Base-by-base conservation (phyloP, 2,888 invertebrate species). In the Maniola hyperantus region DNA sequence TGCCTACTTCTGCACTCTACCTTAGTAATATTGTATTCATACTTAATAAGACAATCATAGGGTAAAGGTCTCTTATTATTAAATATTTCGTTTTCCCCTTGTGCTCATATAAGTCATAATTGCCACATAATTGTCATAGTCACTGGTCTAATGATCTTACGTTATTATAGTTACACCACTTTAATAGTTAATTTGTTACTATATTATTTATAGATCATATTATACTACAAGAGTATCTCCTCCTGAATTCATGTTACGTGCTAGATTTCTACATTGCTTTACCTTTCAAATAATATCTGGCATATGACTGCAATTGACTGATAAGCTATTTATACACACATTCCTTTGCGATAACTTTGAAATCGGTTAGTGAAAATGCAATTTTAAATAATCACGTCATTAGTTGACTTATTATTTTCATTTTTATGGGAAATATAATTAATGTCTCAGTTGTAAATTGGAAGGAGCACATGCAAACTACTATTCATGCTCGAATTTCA, bases 151-250 rank as follows among this genome's bases (percentile, higher is more conserved):
- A 20, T 39, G 61, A 20, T 51, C 20, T 67, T 63, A 65, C 59
- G 65, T 70, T 87, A 82, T 86, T 84, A 26, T 83, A 83, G 77
- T 76, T 77, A 81, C 77, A 78, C 73, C 74, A 71, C 71, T 67
- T 69, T 72, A 74, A 34, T 71, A n/a, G 71, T 76, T 82, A 83
- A 72, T 76, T 79, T 85, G 85, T 26, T 26, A 26, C 4, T 26
- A 4, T 26, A 87, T 85, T 84, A 84, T 20, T 26, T 20, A 20
- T 26, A 42, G 57, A 42, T 20, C 42, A 57, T 4, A 20, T 57
- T 57, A 20, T 2, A 20, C 26, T 26, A 20, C 57, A 20, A 36
- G 10, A 55, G 20, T 42, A 39, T 57, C 34, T 55, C 18, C 20
- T 55, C 20, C 5, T 55, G 13, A 18, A 55, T 54, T 5, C 15